Percentiles rank a stretch among this genome's conserved stretches.
Conservation (phyloP, 2,113 vertebrate species). For the Gorsachius goisagi region DNA sequence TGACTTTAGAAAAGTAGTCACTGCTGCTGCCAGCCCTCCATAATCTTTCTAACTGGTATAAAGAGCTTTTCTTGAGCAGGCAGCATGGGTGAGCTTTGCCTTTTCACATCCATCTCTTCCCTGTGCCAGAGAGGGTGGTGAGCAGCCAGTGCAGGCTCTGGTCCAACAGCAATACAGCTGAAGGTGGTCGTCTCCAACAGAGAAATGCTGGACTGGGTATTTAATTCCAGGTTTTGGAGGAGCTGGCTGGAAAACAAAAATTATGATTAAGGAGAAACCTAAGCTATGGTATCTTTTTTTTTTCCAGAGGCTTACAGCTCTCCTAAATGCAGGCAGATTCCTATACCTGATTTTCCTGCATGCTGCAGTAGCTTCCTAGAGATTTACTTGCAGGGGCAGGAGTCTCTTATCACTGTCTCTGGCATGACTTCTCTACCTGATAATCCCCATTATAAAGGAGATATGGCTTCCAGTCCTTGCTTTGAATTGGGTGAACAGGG, state of each 20-base stretch:
- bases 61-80: neutral
- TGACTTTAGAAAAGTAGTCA: neutral
- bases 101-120: rapidly evolving
- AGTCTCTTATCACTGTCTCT: neutral
- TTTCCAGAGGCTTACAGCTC: neutral
- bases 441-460: neutral
- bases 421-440: neutral
- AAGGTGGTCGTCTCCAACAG: neutral
- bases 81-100: neutral
- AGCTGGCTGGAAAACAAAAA: neutral
- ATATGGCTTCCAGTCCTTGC: neutral
- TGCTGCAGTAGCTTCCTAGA: neutral
- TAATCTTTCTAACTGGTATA: neutral
- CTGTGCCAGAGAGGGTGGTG: neutral
- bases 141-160: neutral
- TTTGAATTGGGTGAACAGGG: neutral
- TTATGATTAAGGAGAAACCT: neutral
- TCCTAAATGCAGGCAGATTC: neutral
- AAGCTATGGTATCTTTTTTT: neutral
- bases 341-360: neutral
- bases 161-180: neutral
- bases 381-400: neutral
- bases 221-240: neutral
- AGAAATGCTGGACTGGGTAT: neutral
- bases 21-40: neutral